These are phyloP conservation scores for Oncorhynchus keta DNA, from an alignment of 2,113 vertebrate genomes.

Conservation along the genomic window DNA sequence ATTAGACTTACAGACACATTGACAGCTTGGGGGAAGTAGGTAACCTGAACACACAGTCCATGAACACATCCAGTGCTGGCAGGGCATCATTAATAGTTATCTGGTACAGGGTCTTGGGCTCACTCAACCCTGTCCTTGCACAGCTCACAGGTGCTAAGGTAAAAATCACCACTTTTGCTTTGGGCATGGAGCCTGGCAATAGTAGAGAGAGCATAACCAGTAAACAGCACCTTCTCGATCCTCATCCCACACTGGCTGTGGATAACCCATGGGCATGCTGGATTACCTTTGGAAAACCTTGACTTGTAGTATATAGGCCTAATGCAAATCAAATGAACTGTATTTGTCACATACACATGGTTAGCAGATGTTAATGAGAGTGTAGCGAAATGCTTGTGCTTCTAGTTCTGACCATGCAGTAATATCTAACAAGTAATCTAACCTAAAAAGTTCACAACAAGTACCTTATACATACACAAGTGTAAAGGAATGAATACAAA, in stretches of 20 bases:
- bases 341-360: too few species aligned
- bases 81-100: constrained; percentile 6
- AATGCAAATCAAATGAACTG: too few species aligned
- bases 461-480: too few species aligned
- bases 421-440: too few species aligned
- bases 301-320: constrained; percentile 33
- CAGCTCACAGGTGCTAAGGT: constrained; percentile 44
- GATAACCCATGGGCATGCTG: constrained; percentile 36
- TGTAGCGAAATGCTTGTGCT: too few species aligned
- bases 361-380: too few species aligned
- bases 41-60: too few species aligned
- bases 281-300: constrained; percentile 28
- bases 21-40: neutral
- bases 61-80: neutral
- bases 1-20: neutral
- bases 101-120: constrained; percentile 38
- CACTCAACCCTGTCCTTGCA: constrained; percentile 43
- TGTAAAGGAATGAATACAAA: too few species aligned
- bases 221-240: constrained; percentile 65
- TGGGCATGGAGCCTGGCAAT: constrained; percentile 46
- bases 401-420: too few species aligned
- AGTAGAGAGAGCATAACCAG: constrained; percentile 52
- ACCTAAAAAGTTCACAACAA: too few species aligned
- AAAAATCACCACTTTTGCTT: constrained; percentile 45
- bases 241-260: constrained; percentile 38